Conservation (phyloP, 1,140 invertebrate genomes). For the Drosophila nikananu region DNA sequence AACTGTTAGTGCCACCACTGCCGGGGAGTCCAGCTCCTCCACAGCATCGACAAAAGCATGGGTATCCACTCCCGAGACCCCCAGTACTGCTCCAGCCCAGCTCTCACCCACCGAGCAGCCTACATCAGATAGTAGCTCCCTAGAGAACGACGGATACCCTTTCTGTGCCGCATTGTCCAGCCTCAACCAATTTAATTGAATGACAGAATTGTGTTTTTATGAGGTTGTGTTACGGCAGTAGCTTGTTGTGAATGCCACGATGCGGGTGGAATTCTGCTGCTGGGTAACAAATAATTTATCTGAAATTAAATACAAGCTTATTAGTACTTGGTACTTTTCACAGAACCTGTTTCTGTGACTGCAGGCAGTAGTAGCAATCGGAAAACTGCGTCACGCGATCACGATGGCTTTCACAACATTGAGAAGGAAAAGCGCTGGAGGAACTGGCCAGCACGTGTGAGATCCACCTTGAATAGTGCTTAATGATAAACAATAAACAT, state of each 20-base stretch:
- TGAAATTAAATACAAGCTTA: neutral
- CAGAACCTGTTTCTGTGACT: slow-evolving; percentile 1
- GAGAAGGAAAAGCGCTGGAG: slow-evolving; percentile 13
- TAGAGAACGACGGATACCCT: slow-evolving; percentile 36
- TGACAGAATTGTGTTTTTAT: slow-evolving; percentile 1
- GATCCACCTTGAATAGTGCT: neutral
- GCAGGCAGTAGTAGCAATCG: neutral
- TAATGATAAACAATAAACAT: neutral
- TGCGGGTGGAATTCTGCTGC: slow-evolving; percentile 13
- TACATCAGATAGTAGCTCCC: neutral
- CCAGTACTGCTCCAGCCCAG: neutral
- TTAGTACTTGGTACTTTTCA: neutral
- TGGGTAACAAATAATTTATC: neutral
- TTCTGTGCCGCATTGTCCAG: neutral
- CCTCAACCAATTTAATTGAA: slow-evolving; percentile 7
- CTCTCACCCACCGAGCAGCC: neutral
- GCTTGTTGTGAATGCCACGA: slow-evolving; percentile 4
- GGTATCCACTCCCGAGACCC: neutral
- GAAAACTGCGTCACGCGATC: slow-evolving; percentile 19
- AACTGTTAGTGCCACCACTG: neutral
- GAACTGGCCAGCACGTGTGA: slow-evolving; percentile 25
- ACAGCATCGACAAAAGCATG: neutral
- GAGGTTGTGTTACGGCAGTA: slow-evolving; percentile 6
- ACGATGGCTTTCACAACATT: slow-evolving; percentile 45
- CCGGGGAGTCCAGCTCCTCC: neutral